Evolutionary conservation across 2,888 invertebrate species (phyloP), one percentile per base, ranked within the genome.

Genomic region (Clanis bilineata): DNA sequence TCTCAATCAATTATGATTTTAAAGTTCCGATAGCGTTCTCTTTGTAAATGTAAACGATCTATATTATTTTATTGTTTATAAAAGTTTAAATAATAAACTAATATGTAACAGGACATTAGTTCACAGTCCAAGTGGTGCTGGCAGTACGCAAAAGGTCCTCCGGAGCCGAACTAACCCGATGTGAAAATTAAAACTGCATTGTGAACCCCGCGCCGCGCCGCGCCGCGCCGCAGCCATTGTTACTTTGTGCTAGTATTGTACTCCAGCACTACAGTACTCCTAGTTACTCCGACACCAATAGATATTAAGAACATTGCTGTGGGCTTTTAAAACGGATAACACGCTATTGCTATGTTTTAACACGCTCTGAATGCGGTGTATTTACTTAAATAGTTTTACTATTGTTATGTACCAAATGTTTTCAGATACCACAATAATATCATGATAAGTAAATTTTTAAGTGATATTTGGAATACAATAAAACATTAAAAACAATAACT

Each of bases 131-230:
- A n/a, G 51, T 45, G 23, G 47, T 54, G 59, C 4, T 44, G 21
- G 32, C 32, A 54, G 62, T 65, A 32, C 44, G 58, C 51, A 62
- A 66, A 69, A 66, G 65, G 67, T 70, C 67, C 68, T 70, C 62
- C 67, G 65, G 69, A 71, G 71, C 70, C 68, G 70, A 75, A 74
- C 73, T 70, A 74, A 73, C 67, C 68, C 74, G 69, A 73, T 64
- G 70, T 62, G 74, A 73, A 72, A 74, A 74, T 74, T 74, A 75
- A 75, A 74, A 74, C 74, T 70, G 64, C 65, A 67, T 67, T 65
- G 69, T 67, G n/a, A n/a, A n/a, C n/a, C n/a, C n/a, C n/a, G n/a
- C n/a, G n/a, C n/a, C n/a, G n/a, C n/a, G n/a, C n/a, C n/a, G n/a
- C n/a, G 66, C 62, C 67, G 43, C 58, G 47, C 51, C 38, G 43